Evolutionary conservation across 2,888 invertebrate genomes (phyloP), one percentile per base, ranked within the genome.

Genomic region (Phengaris arion): DNA sequence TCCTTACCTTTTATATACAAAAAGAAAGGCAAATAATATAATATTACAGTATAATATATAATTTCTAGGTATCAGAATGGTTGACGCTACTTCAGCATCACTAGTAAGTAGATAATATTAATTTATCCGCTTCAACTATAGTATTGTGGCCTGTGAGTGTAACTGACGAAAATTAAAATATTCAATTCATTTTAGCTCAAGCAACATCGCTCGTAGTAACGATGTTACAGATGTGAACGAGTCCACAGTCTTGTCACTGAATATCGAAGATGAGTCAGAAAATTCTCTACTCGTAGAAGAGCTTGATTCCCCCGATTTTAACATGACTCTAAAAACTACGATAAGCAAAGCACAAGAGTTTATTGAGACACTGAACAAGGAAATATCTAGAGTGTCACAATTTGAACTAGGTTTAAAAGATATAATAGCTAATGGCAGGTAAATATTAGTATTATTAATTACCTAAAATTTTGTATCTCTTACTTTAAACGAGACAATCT

Each of bases 341-440:
- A 69, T 78, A 54, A 68, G 75, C 8, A 88, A 81, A 35, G 89
- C 92, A 0, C 86, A 82, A 76, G 72, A 78, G 46, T 78, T 92
- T 75, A 84, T 86, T 0, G 84, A 85, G 2, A 84, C 82, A 2
- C 80, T 93, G 35, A 86, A 84, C 73, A 73, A 77, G 2, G 87
- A 91, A 78, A 91, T 93, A 48, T 64, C 77, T 0, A 79, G 80
- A 46, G 77, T 88, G 4, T 77, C 83, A 10, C 76, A 79, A 0
- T 83, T 83, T 8, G 92, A 93, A 78, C 81, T 78, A 6, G 22
- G 77, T 6, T 77, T 93, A 13, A 93, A 93, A 77, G 89, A 92
- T 51, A 85, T 86, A 5, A 90, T 92, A 72, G 82, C 83, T 1
- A 87, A 85, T 73, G 92, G 91, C 78, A 89, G 89, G 92, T 91